Evolutionary conservation across 2,797 vertebrate genomes (phyloP), one percentile per base, ranked within the genome.

Genomic region (Aldrovandia affinis): DNA sequence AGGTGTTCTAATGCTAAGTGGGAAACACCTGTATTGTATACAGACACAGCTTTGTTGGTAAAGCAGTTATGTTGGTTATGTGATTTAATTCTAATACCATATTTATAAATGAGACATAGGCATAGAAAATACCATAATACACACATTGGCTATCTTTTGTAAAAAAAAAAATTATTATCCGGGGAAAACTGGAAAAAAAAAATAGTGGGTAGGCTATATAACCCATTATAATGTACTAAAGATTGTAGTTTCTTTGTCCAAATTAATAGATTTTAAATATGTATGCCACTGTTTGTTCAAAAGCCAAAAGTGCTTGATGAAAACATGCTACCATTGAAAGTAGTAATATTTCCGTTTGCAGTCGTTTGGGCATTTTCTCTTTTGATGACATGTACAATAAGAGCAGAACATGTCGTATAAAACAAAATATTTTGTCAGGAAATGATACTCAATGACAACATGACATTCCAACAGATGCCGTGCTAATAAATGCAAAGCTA

Each of bases 11-110:
- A 36, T 80, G 36, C 50, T 33, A 57, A 36, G 20, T 20, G 15
- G 55, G 36, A 80, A 80, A 59, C 33, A 36, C 36, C 30, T 77
- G 42, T 77, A 77, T 47, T 77, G 73, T 77, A 77, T 47, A 77
- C 22, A 47, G 8, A 12, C 7, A 22, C 68, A 42, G 36, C 33
- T 39, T 33, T 39, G 36, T 22, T 7, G 33, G 30, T 77, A 42
- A 20, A 77, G 22, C 1, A 44, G 42, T 47, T 42, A 25, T 47
- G 73, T 18, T 44, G 42, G 20, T 22, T 47, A n/a, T 44, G 22
- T 42, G 73, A 22, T 33, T 77, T 44, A 10, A 47, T 28, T 44
- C 10, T 33, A 70, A 70, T 39, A 7, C 42, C 30, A 22, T 22
- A n/a, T 3, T 4, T 20, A n/a, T 42, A 25, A 15, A n/a, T 25